Percentiles rank a stretch among this genome's conserved stretches.
phyloP scores from a whole-genome alignment of 2,888 invertebrate species.

The Drosophila atroscutellata region DNA sequence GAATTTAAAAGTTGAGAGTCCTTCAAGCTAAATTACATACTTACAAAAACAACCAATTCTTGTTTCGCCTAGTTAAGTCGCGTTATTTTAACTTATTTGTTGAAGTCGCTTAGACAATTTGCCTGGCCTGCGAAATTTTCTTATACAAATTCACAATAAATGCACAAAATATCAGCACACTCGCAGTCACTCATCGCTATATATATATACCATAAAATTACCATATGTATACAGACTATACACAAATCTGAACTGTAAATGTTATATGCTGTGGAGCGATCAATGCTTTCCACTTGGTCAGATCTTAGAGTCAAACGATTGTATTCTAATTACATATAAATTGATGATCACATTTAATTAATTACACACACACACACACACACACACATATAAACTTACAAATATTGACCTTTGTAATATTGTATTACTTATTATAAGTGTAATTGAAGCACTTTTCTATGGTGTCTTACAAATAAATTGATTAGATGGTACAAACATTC shows the following conservation, averaged over 20 bases:
- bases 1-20: conserved; percentile 41
- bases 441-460: conserved; percentile 59
- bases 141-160: conserved; percentile 19
- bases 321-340: conserved; percentile 34
- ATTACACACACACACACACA: conserved; percentile 9
- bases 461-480: conserved; percentile 64
- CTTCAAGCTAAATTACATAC: conserved; percentile 29
- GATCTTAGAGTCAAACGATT: conserved; percentile 36
- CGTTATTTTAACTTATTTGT: conserved; percentile 29
- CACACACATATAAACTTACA: conserved; percentile 1
- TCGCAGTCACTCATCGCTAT: conserved; percentile 41
- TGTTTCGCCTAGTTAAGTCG: conserved; percentile 29
- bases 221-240: conserved; percentile 19
- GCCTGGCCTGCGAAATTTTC: conserved; percentile 22
- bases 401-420: conserved; percentile 63
- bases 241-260: conserved; percentile 36
- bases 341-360: conserved; percentile 46
- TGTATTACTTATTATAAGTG: conserved; percentile 65
- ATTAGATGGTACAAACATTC: conserved; percentile 47
- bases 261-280: conserved; percentile 52
- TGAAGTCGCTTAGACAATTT: conserved; percentile 42
- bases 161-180: conserved; percentile 31
- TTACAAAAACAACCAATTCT: conserved; percentile 5
- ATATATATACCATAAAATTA: conserved; percentile 25
- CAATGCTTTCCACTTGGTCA: conserved; percentile 50